Base-by-base conservation (phyloP, 2,888 invertebrate genomes). In the Mimas tiliae region DNA sequence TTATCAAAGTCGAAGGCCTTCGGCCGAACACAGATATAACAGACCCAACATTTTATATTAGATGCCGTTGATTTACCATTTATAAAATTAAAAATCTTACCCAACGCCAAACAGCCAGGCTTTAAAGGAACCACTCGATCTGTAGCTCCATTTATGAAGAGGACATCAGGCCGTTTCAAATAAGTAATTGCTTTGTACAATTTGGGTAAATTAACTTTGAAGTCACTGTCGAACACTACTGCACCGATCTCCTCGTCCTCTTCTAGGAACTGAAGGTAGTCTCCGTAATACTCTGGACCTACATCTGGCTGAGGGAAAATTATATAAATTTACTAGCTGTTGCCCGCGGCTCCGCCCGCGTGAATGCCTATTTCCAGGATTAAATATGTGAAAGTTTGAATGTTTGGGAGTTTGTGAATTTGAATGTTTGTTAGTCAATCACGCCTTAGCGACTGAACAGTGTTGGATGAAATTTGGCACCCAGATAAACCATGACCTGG, bases 141-240 rank as follows among this genome's bases (percentile, higher is more conserved):
- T 0, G 91, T 87, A 0, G 93, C 91, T 0, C 95, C 95, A 50
- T 83, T 86, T 1, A 95, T 71, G 74, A 92, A 95, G 19, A 93
- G 65, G 1, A 95, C 94, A 12, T 95, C 94, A 0, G 91, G 86
- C 53, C 93, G 85, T 65, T 77, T 78, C 27, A 95, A 78, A 71
- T 94, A 94, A 0, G 90, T 83, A 8, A 87, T 74, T 0, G 94
- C 93, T 77, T 87, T 91, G 72, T 94, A 90, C 52, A 95, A 64
- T 78, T 94, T 94, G 0, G 91, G 81, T 70, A 94, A 85, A 72
- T 93, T 95, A 7, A 93, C 78, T 73, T 87, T 89, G 55, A 91
- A 82, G 72, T 95, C 94, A 53, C 94, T 88, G 76, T 95, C 95
- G 21, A 94, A 81, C 0, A 95, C 88, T n/a, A 95, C 94, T 0